Percentiles rank a stretch among this genome's conserved stretches.
These are phyloP conservation scores for Panthera tigris DNA, from an alignment of 2,113 vertebrate species.

Conservation along the genomic window DNA sequence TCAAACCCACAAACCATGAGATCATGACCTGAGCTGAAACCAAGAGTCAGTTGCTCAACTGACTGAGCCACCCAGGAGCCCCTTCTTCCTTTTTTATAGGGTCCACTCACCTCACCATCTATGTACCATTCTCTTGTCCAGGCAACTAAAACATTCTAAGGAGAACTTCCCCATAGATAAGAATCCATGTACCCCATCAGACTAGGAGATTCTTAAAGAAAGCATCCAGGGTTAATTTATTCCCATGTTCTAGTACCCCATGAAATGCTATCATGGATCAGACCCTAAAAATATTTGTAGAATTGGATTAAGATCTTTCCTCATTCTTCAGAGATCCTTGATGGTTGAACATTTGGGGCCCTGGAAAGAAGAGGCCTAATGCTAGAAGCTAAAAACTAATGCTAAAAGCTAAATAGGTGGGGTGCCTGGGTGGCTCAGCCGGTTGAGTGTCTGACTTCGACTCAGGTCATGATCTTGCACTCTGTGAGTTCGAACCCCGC, in stretches of 20 bases:
- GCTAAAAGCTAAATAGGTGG: neutral
- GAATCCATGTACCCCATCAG: neutral
- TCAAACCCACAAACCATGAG: no score
- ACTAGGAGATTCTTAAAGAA: neutral
- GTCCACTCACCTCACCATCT: neutral
- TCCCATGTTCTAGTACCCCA: neutral
- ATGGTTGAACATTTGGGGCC: neutral
- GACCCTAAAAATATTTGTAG: neutral
- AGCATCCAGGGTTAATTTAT: neutral
- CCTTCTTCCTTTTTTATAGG: neutral
- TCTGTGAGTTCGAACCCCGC: no score
- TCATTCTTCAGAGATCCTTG: neutral
- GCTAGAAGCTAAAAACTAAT: neutral
- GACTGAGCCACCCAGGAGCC: no score
- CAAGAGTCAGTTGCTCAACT: no score
- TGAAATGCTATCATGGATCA: neutral
- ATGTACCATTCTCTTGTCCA: neutral
- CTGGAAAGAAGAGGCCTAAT: neutral
- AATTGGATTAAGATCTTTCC: neutral
- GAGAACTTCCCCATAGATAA: neutral
- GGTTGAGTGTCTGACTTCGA: no score
- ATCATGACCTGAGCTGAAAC: no score
- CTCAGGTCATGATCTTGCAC: no score
- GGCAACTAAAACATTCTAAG: neutral
- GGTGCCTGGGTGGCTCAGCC: no score